A percentile compares a stretch with the other conserved stretches of the same genome.
These are phyloP conservation scores for Rutilus rutilus DNA, from an alignment of 2,113 vertebrate genomes.

Conservation along the genomic window DNA sequence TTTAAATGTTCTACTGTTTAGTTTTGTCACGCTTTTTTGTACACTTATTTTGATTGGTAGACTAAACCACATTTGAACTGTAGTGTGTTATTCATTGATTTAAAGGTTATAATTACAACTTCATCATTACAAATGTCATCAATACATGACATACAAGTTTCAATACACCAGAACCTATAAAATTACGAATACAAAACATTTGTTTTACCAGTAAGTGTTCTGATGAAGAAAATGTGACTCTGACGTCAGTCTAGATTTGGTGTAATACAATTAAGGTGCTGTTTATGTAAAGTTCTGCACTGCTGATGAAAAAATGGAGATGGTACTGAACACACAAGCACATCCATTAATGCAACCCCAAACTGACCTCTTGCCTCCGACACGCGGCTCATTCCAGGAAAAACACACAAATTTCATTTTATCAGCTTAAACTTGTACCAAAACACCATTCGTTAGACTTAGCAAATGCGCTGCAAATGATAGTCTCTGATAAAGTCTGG, in stretches of 20 bases:
- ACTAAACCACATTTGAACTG: too few relatives aligned
- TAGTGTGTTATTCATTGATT: too few relatives aligned
- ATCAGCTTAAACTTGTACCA: conserved; percentile 31
- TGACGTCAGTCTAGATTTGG: neutral
- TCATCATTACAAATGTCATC: too few relatives aligned
- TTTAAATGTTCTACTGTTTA: too few relatives aligned
- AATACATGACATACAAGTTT: neutral
- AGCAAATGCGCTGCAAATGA: conserved; percentile 39
- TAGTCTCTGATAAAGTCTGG: conserved; percentile 28
- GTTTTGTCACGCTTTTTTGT: too few relatives aligned
- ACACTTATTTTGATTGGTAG: too few relatives aligned
- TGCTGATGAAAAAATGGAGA: conserved; percentile 9
- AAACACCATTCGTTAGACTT: conserved; percentile 34
- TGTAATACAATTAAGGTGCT: conserved; percentile 1
- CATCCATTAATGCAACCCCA: conserved; percentile 52
- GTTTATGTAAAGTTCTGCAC: conserved; percentile 41
- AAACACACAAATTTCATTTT: conserved; percentile 39
- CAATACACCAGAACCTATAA: neutral
- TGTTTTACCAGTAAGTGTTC: neutral
- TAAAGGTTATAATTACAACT: too few relatives aligned
- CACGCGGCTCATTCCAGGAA: conserved; percentile 36
- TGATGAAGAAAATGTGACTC: conserved; percentile 20
- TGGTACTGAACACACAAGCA: conserved; percentile 36
- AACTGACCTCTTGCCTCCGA: conserved; percentile 41
- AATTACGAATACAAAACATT: neutral